A percentile compares a stretch with the other conserved stretches of the same genome.
Conservation (phyloP, 2,888 invertebrate species). For the Galeruca laticollis region DNA sequence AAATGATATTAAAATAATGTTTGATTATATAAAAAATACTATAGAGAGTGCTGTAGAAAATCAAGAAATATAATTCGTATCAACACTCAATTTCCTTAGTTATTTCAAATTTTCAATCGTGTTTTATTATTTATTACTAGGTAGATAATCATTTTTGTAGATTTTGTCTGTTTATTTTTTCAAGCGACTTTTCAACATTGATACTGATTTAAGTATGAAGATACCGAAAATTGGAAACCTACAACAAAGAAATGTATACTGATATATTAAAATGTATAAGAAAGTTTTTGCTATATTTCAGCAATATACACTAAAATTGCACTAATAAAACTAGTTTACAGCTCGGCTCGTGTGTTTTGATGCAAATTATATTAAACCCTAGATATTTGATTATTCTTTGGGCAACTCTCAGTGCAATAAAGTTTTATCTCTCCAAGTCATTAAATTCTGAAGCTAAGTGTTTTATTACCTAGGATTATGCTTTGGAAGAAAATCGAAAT, state of each 20-base stretch:
- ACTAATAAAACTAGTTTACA: constrained; percentile 11
- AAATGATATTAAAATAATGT: too few species aligned
- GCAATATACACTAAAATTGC: neutral
- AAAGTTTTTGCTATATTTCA: neutral
- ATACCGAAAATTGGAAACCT: neutral
- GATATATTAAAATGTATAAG: neutral
- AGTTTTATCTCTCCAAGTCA: constrained; percentile 32
- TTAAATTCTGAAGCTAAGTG: constrained; percentile 39
- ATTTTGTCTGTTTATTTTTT: too few species aligned
- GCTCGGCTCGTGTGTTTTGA: constrained; percentile 18
- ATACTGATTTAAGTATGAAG: neutral
- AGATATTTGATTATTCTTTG: constrained; percentile 36
- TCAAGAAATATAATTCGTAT: too few species aligned
- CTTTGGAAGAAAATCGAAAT: constrained; percentile 38
- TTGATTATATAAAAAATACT: too few species aligned
- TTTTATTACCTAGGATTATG: constrained; percentile 35
- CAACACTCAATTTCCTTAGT: too few species aligned
- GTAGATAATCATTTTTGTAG: too few species aligned
- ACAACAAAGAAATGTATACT: neutral
- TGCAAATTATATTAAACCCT: constrained; percentile 34
- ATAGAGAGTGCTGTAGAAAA: too few species aligned
- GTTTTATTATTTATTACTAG: too few species aligned
- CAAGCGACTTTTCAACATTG: too few species aligned
- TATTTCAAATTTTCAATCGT: too few species aligned
- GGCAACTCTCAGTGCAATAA: constrained; percentile 25